A percentile compares a stretch with the other conserved stretches of the same genome.
Conservation (phyloP, 2,888 invertebrate species). For the Halictus quadricinctus region DNA sequence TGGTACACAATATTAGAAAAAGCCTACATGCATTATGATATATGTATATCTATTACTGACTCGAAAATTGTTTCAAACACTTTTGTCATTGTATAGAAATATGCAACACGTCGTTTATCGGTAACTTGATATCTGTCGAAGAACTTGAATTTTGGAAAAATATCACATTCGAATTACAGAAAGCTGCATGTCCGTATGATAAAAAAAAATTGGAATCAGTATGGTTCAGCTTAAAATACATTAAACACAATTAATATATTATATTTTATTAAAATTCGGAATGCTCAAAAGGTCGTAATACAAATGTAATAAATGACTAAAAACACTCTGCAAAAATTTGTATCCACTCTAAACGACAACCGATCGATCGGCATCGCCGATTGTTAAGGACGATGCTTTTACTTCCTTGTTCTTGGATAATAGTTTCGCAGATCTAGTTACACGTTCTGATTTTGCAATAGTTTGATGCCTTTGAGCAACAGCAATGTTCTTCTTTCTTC, state of each 20-base stretch:
- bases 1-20: constrained; percentile 23
- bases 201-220: neutral
- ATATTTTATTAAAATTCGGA: neutral
- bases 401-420: constrained; percentile 27
- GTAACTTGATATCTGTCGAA: neutral
- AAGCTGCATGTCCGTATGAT: neutral
- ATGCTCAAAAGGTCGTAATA: neutral
- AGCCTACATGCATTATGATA: constrained; percentile 18
- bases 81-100: neutral
- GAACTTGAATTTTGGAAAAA: neutral
- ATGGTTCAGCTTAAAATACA: neutral
- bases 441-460: constrained; percentile 38
- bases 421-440: constrained; percentile 39
- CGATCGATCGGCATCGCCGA: constrained; percentile 33
- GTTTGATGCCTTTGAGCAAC: constrained; percentile 29
- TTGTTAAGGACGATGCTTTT: constrained; percentile 10
- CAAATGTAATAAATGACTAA: neutral
- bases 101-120: neutral
- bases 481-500: constrained; percentile 26
- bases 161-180: neutral
- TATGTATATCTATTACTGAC: neutral
- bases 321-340: constrained; percentile 28
- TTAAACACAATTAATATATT: neutral
- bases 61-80: neutral
- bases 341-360: constrained; percentile 8